These are phyloP conservation scores for Lingula anatina DNA, from an alignment of 2,888 invertebrate genomes.

Conservation along the genomic window DNA sequence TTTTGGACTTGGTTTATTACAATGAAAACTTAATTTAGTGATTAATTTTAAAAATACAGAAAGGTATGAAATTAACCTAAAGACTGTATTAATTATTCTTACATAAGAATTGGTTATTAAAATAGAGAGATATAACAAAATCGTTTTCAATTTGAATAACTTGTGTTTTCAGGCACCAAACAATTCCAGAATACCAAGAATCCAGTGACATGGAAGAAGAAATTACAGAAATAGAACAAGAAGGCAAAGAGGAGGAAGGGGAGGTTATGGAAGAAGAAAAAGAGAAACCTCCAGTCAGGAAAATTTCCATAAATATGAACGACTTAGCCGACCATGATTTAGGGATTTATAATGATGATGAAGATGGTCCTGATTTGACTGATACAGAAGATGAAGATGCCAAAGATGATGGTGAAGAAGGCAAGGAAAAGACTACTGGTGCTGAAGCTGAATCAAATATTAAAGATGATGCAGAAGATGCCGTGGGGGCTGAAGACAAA, in stretches of 20 bases:
- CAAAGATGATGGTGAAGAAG: not conserved
- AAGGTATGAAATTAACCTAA: too few species aligned
- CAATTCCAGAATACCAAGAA: not conserved
- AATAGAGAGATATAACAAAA: too few species aligned
- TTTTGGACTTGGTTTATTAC: too few species aligned
- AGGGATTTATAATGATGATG: conserved; percentile 14
- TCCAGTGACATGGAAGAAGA: not conserved
- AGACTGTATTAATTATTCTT: too few species aligned
- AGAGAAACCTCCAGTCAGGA: too few species aligned
- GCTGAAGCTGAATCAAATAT: not conserved
- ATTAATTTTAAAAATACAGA: too few species aligned
- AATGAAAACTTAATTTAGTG: too few species aligned
- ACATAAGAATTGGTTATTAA: too few species aligned
- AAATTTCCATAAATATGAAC: too few species aligned
- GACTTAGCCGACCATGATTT: conserved; percentile 11
- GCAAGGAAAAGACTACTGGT: not conserved
- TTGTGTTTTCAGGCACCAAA: too few species aligned
- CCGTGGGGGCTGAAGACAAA: not conserved
- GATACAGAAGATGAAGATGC: conserved; percentile 1
- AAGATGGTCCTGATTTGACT: conserved; percentile 7
- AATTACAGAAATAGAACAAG: not conserved
- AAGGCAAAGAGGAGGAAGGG: not conserved
- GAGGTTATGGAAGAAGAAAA: not conserved
- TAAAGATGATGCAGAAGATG: not conserved
- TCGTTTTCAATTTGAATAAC: too few species aligned